Conservation (phyloP, 2,888 invertebrate genomes). For the Pyrochroa serraticornis region DNA sequence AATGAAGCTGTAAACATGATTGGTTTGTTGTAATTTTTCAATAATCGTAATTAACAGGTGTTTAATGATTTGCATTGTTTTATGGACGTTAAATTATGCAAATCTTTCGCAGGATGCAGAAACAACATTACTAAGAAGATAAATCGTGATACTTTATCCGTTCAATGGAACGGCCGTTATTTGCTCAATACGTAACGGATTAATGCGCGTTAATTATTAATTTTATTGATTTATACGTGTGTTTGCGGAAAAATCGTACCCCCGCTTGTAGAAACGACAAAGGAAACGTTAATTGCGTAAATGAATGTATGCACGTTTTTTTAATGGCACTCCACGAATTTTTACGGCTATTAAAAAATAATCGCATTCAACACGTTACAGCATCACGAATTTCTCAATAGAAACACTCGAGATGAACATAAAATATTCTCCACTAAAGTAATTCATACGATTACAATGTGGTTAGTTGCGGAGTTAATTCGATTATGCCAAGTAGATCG, state of each 20-base stretch:
- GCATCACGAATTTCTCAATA: too few species aligned
- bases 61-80: constrained; percentile 25
- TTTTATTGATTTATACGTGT: constrained; percentile 16
- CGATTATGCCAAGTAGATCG: too few species aligned
- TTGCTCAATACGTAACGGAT: constrained; percentile 12
- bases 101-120: constrained; percentile 11
- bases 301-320: too few species aligned
- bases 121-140: constrained; percentile 2
- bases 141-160: constrained; percentile 8
- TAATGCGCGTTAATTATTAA: constrained; percentile 17
- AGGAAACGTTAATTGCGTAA: constrained; percentile 4
- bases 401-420: too few species aligned
- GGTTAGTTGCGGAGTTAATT: too few species aligned
- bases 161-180: constrained; percentile 15
- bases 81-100: constrained; percentile 20
- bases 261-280: neutral
- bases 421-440: too few species aligned
- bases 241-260: constrained; percentile 6
- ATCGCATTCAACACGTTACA: too few species aligned
- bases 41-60: constrained; percentile 28
- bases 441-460: too few species aligned
- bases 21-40: constrained; percentile 21
- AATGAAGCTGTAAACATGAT: constrained; percentile 23
- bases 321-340: too few species aligned
- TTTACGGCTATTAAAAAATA: too few species aligned